Evolutionary conservation across 2,797 vertebrate genomes (phyloP).

Genomic region (Salmo trutta): DNA sequence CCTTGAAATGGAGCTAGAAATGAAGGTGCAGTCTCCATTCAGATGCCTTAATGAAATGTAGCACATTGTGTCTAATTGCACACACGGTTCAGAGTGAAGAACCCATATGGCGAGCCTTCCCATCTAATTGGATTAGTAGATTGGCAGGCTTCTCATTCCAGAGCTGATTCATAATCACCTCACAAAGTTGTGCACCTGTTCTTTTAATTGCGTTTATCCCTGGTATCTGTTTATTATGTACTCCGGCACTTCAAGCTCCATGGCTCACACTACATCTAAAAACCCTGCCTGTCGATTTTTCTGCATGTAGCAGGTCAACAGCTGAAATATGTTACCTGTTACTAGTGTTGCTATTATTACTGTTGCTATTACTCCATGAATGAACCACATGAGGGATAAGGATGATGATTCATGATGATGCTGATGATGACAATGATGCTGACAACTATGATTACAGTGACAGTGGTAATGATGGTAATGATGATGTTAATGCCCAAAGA

Average conservation of each 20-base stretch:
- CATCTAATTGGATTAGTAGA: conserved; percentile 32
- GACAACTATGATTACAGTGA: too few species aligned
- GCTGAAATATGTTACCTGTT: not conserved
- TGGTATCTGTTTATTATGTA: conserved; percentile 21
- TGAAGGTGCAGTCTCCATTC: not conserved
- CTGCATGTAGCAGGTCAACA: not conserved
- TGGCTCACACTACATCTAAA: not conserved
- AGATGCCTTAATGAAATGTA: conserved; percentile 16
- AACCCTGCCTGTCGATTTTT: not conserved
- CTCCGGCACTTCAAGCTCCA: not conserved
- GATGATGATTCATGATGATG: not conserved
- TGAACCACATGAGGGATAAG: not conserved
- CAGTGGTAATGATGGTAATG: not conserved
- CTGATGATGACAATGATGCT: not conserved
- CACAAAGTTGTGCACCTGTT: conserved; percentile 48
- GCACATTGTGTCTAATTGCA: conserved; percentile 24
- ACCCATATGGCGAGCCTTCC: conserved; percentile 32
- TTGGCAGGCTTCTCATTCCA: conserved; percentile 22
- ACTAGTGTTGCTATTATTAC: not conserved
- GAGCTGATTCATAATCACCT: conserved; percentile 33
- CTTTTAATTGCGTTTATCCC: conserved; percentile 24
- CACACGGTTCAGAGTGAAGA: conserved; percentile 21
- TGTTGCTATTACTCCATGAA: not conserved
- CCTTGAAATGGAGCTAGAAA: not conserved
- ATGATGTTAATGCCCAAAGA: not conserved